phyloP scores from a whole-genome alignment of 2,113 vertebrate genomes.

The Puffinus mauretanicus region DNA sequence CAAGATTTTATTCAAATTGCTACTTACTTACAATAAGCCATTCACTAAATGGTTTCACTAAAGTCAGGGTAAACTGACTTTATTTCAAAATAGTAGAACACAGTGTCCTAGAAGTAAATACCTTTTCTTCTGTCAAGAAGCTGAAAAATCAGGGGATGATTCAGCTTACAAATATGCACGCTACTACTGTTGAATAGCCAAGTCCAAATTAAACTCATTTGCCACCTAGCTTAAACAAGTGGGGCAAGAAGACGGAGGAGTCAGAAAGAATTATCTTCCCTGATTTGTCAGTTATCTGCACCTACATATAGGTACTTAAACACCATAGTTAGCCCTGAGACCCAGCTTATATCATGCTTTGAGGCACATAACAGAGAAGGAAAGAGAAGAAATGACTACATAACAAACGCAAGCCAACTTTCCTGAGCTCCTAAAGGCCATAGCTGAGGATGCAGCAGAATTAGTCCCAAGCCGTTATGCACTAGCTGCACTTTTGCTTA shows the following conservation, averaged over 20 bases:
- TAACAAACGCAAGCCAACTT: background rate
- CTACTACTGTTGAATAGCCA: background rate
- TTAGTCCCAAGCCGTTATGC: background rate
- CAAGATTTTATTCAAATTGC: background rate
- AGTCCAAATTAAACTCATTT: background rate
- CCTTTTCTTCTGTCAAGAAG: background rate
- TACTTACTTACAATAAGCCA: background rate
- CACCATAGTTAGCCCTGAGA: background rate
- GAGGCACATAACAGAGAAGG: background rate
- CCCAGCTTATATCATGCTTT: background rate
- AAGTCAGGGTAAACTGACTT: background rate
- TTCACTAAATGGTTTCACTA: background rate
- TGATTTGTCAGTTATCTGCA: background rate
- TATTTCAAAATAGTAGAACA: background rate
- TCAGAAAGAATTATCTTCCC: background rate
- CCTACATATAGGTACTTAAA: background rate
- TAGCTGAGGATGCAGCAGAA: background rate
- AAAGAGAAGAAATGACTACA: background rate
- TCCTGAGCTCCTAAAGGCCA: background rate
- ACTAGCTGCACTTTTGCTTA: background rate
- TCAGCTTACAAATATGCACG: background rate
- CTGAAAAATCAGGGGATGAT: background rate
- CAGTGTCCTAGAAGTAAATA: background rate
- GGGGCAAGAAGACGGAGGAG: background rate
- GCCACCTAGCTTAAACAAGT: background rate